Conservation (phyloP, 2,113 vertebrate species). For the Seriola quinqueradiata region DNA sequence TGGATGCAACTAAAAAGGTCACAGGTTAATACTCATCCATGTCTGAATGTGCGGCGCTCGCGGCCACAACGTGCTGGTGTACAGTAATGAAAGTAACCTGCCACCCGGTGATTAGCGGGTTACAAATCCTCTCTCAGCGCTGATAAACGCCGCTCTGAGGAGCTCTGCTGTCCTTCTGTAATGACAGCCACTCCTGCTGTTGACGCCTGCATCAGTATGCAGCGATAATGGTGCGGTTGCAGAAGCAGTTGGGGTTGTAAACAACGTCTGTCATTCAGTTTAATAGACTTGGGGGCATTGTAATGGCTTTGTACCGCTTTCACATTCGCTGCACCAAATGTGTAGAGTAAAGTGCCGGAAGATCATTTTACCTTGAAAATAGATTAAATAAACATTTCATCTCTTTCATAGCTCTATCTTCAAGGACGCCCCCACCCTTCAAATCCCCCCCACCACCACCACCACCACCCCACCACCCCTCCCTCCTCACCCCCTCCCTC, state of each 20-base stretch:
- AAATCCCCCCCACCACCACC: not conserved
- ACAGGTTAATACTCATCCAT: not conserved
- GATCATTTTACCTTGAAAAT: slow-evolving; percentile 82
- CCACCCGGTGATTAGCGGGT: slow-evolving; percentile 52
- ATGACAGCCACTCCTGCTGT: slow-evolving; percentile 60
- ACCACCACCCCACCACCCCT: not conserved
- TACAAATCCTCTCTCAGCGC: slow-evolving; percentile 35
- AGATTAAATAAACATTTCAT: slow-evolving; percentile 84
- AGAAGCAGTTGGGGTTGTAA: slow-evolving; percentile 75
- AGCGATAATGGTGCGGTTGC: slow-evolving; percentile 67
- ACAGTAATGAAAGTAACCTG: slow-evolving; percentile 17
- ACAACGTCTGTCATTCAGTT: slow-evolving; percentile 78
- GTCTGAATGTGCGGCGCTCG: not conserved
- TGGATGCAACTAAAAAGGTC: not conserved
- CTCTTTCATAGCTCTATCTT: slow-evolving; percentile 78
- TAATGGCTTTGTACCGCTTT: slow-evolving; percentile 68
- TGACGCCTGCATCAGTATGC: slow-evolving; percentile 73
- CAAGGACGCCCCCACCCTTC: slow-evolving; percentile 68
- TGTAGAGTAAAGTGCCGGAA: slow-evolving; percentile 50
- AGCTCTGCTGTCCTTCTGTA: slow-evolving; percentile 33
- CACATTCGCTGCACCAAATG: slow-evolving; percentile 60
- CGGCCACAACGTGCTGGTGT: not conserved
- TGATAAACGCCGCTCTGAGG: slow-evolving; percentile 49
- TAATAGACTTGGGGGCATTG: slow-evolving; percentile 72
- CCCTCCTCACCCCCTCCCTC: not conserved